Conservation (phyloP, 92 coral and sea anemone genomes). For the Actinernus sp. region DNA sequence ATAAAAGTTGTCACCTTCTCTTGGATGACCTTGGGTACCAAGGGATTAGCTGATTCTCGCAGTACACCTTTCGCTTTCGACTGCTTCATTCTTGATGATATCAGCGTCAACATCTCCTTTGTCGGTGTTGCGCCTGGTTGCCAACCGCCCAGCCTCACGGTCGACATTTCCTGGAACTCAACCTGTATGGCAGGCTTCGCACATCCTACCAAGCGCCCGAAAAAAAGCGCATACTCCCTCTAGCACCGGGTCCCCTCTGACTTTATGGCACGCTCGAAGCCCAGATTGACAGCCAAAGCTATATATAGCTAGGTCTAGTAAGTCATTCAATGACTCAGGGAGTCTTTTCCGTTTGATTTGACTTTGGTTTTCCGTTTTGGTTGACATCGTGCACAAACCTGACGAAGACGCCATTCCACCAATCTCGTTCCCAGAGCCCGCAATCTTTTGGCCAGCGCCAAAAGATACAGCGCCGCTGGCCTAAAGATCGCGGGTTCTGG, state of each 20-base stretch:
- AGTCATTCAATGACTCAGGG: background rate
- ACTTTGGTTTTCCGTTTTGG: background rate
- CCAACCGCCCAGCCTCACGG: slow-evolving; percentile 43
- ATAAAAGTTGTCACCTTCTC: slow-evolving; percentile 5
- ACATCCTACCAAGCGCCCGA: slow-evolving; percentile 27
- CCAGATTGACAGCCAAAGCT: slow-evolving; percentile 9
- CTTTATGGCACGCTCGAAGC: slow-evolving; percentile 1
- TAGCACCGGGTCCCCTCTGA: slow-evolving; percentile 6
- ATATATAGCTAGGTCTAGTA: slow-evolving; percentile 16
- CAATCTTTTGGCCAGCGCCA: no score
- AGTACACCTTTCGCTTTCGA: slow-evolving; percentile 11
- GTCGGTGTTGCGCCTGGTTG: slow-evolving; percentile 24
- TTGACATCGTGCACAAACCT: background rate
- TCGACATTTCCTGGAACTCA: slow-evolving; percentile 20
- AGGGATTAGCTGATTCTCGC: slow-evolving; percentile 11
- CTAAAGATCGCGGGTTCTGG: background rate
- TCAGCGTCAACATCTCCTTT: slow-evolving; percentile 44
- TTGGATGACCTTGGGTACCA: slow-evolving; percentile 18
- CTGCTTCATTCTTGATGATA: slow-evolving; percentile 39
- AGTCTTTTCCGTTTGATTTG: background rate
- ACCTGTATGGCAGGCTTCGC: slow-evolving; percentile 11
- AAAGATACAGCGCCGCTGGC: no score
- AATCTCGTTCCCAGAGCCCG: no score
- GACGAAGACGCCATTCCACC: background rate
- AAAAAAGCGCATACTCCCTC: slow-evolving; percentile 7